Evolutionary conservation across 1,140 invertebrate genomes (phyloP).

Genomic region (Formica selysi): DNA sequence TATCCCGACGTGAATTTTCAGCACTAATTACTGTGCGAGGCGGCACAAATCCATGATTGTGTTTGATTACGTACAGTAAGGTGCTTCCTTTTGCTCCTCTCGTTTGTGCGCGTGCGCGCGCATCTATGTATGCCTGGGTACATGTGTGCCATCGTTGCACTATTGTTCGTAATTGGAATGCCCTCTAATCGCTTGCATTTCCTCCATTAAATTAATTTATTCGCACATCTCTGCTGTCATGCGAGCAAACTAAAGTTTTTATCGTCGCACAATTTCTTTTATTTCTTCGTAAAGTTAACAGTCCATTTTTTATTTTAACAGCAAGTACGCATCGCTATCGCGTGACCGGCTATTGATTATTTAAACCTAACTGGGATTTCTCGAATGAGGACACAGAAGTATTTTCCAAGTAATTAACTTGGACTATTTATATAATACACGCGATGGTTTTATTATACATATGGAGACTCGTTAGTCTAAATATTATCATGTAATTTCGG

Average conservation of each 20-base stretch:
- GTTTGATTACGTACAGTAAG: conserved; percentile 65
- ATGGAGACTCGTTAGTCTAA: neutral
- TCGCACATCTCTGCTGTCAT: conserved; percentile 33
- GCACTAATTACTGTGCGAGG: conserved; percentile 67
- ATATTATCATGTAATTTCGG: neutral
- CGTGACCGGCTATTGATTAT: conserved; percentile 26
- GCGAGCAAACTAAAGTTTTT: conserved; percentile 17
- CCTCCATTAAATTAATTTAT: conserved; percentile 72
- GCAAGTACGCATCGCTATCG: neutral
- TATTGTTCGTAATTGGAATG: conserved; percentile 59
- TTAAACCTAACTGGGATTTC: neutral
- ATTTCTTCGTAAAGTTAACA: neutral
- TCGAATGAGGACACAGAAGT: neutral
- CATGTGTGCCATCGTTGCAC: neutral
- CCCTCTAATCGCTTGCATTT: conserved; percentile 75
- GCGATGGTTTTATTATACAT: neutral
- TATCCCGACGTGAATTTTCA: conserved; percentile 65
- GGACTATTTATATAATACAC: neutral
- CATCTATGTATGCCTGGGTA: too few relatives aligned
- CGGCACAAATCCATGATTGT: conserved; percentile 62
- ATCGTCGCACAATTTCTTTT: neutral
- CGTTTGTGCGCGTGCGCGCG: neutral
- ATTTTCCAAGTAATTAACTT: conserved; percentile 23
- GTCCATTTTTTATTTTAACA: neutral
- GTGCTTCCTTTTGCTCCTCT: conserved; percentile 61